These are phyloP conservation scores for Rotaria macrura DNA, from an alignment of 2,888 invertebrate genomes.

Conservation along the genomic window DNA sequence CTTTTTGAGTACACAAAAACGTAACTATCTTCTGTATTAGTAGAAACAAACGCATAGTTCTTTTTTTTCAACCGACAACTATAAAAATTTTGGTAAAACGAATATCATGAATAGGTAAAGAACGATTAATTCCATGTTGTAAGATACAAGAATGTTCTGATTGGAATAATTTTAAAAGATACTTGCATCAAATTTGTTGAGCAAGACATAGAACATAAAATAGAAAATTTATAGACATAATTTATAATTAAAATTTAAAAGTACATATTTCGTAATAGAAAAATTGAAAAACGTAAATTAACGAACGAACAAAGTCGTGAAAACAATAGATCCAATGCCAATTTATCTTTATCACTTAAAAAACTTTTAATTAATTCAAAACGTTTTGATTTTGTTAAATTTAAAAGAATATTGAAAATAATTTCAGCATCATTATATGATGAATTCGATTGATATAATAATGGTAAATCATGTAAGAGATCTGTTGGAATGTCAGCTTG, in stretches of 20 bases:
- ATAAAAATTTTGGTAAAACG: too few species aligned
- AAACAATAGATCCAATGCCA: neutral
- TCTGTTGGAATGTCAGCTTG: neutral
- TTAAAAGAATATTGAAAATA: neutral
- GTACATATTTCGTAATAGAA: neutral
- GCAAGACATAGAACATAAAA: too few species aligned
- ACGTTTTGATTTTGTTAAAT: neutral
- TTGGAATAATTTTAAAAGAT: too few species aligned
- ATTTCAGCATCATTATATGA: neutral
- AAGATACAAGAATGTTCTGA: too few species aligned
- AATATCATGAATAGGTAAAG: too few species aligned
- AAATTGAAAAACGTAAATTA: neutral
- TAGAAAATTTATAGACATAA: too few species aligned
- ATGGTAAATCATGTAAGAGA: neutral
- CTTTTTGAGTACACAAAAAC: too few species aligned
- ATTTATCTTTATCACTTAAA: neutral
- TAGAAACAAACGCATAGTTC: too few species aligned
- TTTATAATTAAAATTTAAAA: neutral
- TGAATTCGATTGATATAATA: neutral
- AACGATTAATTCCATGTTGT: too few species aligned
- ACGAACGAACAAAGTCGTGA: neutral
- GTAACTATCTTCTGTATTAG: too few species aligned
- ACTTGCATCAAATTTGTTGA: too few species aligned
- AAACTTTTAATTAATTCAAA: slow-evolving; percentile 2
- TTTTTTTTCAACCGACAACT: too few species aligned